Base-by-base conservation (phyloP, 92 coral and sea anemone genomes). In the Phenganax subtilis region DNA sequence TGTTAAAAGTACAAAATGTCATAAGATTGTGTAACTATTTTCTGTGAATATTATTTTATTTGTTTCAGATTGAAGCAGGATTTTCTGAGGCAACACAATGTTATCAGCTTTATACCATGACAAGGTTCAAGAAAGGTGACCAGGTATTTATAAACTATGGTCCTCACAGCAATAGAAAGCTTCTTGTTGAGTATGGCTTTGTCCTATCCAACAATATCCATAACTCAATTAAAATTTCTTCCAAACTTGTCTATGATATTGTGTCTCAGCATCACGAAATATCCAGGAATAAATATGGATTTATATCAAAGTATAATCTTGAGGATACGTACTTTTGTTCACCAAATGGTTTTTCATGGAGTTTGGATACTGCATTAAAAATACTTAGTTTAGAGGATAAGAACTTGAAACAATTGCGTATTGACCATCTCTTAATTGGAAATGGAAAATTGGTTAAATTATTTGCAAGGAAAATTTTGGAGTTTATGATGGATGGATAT, bases 71-170 rank as follows among this genome's bases (percentile, higher is more conserved):
- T 6, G 30, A 85, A 31, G 98, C 94, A 56, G 92, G 91, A 20
- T 79, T 87, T 83, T 85, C 86, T 71, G 75, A 37, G 57, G 63
- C 9, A n/a, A 51, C 85, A 51, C 80, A 85, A 54, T 72, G 76
- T 25, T 94, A 91, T 81, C 87, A 90, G 80, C 87, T 94, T 53
- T 72, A 57, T 63, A 87, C 97, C 7, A 59, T 84, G 15, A 84
- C 97, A 75, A 87, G 81, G 55, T 92, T 92, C 76, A 58, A 55
- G 54, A 87, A 83, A 83, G 85, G 91, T 12, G 16, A 52, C 9
- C 98, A 94, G 76, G 97, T 94, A 28, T 94, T 92, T 65, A 94
- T 94, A 57, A 92, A 87, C 84, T 94, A 94, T 89, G 98, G 98
- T 11, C 93, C 98, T 9, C 97, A 90, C 74, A 90, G 89, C 70